These are phyloP conservation scores for Griposia aprilina DNA, from an alignment of 2,888 invertebrate species.

Conservation along the genomic window DNA sequence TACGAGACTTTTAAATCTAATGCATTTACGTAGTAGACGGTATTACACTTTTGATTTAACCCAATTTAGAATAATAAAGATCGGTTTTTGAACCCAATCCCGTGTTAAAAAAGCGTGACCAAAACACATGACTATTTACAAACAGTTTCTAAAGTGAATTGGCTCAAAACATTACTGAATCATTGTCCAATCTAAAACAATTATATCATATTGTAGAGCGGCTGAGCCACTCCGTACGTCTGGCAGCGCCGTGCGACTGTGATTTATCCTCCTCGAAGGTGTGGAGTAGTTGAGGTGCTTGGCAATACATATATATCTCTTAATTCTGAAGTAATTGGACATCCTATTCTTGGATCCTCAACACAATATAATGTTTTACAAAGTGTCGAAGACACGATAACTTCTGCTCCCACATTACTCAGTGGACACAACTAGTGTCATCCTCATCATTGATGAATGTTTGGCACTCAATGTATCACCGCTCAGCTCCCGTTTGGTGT, in stretches of 20 bases:
- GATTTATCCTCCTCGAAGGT: conserved; percentile 66
- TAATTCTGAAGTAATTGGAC: conserved; percentile 57
- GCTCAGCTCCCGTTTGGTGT: conserved; percentile 44
- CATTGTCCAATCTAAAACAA: conserved; percentile 61
- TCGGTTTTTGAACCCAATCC: conserved; percentile 4
- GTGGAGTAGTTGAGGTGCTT: conserved; percentile 61
- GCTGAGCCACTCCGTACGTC: conserved; percentile 35
- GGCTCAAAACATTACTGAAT: conserved; percentile 52
- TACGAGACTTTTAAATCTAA: not conserved
- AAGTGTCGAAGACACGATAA: conserved; percentile 32
- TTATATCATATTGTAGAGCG: conserved; percentile 54
- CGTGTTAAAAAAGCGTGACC: conserved; percentile 18
- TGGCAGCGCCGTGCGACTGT: conserved; percentile 56
- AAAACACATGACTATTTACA: conserved; percentile 43
- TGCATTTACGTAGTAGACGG: not conserved
- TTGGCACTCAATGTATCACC: conserved; percentile 53
- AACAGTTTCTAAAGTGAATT: conserved; percentile 38
- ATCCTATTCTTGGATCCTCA: conserved; percentile 37
- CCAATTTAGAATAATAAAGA: conserved; percentile 4
- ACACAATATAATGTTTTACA: conserved; percentile 25
- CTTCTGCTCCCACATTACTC: conserved; percentile 36
- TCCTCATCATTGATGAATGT: conserved; percentile 51
- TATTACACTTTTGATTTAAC: not conserved
- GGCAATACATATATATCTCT: conserved; percentile 58
- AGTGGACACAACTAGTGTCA: conserved; percentile 39